These are phyloP conservation scores for Eupithecia exiguata DNA, from an alignment of 2,888 invertebrate species.

Conservation along the genomic window DNA sequence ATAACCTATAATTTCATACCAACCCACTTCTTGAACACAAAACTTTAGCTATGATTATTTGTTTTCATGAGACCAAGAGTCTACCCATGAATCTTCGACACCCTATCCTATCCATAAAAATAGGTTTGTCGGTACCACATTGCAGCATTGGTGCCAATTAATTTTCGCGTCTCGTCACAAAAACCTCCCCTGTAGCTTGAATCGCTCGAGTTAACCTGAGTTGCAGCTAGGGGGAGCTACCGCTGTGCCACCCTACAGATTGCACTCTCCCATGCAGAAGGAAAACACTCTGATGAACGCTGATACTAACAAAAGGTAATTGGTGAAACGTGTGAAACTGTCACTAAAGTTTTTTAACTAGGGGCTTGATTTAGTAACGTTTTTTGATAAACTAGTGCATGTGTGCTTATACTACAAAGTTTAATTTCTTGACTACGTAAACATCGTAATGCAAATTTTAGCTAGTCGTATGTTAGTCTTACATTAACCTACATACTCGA, in stretches of 20 bases:
- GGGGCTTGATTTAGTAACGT: not conserved
- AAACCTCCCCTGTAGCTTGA: not conserved
- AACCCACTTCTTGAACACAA: not conserved
- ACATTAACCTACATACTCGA: no score
- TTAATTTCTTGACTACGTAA: no score
- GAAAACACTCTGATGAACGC: conserved; percentile 15
- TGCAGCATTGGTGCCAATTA: not conserved
- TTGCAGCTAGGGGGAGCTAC: conserved; percentile 39
- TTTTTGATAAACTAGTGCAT: not conserved
- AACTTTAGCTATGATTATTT: no score
- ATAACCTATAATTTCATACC: not conserved
- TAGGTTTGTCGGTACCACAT: not conserved
- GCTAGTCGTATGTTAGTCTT: no score
- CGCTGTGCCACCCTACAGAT: conserved; percentile 26
- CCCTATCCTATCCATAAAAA: not conserved
- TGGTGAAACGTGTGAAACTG: not conserved
- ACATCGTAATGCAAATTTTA: no score
- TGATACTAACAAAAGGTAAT: conserved; percentile 3
- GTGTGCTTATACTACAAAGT: not conserved
- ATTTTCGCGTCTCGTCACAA: conserved; percentile 7
- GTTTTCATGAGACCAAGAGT: no score
- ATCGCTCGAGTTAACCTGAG: conserved; percentile 21
- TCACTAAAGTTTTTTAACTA: not conserved
- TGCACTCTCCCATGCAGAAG: conserved; percentile 26
- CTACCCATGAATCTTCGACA: no score